Percentiles rank a stretch among this genome's conserved stretches.
Conservation (phyloP, 2,888 invertebrate species). For the Ormia ochracea region DNA sequence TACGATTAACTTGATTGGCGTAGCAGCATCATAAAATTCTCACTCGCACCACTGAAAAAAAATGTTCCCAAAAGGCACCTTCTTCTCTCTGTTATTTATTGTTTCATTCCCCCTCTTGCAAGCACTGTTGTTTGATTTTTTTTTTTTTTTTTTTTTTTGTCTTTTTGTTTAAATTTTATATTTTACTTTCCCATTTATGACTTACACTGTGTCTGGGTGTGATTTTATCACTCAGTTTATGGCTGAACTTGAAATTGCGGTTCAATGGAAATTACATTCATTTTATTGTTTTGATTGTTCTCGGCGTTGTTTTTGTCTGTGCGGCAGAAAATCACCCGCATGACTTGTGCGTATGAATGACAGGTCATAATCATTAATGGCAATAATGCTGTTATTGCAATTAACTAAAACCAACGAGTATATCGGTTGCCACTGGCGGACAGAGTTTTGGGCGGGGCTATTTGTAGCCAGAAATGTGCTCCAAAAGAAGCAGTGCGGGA, state of each 20-base stretch:
- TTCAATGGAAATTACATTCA: constrained; percentile 41
- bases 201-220: constrained; percentile 8
- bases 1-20: constrained; percentile 45
- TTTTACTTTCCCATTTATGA: constrained; percentile 31
- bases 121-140: neutral
- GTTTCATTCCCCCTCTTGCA: neutral
- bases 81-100: neutral
- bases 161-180: constrained; percentile 22
- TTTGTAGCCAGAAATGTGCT: too few species aligned
- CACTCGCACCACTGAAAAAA: constrained; percentile 39
- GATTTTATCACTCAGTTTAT: constrained; percentile 53
- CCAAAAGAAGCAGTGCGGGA: too few species aligned
- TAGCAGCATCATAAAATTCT: constrained; percentile 16
- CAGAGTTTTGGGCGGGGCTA: too few species aligned
- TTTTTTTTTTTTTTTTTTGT: too few species aligned
- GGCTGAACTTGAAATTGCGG: constrained; percentile 56
- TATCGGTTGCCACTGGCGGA: too few species aligned
- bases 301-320: neutral
- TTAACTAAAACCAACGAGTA: too few species aligned
- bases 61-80: constrained; percentile 57
- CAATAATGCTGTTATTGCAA: neutral
- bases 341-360: constrained; percentile 4
- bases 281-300: neutral
- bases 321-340: neutral
- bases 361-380: constrained; percentile 50